phyloP scores from a whole-genome alignment of 1,140 invertebrate genomes.

The Tachypleus tridentatus region DNA sequence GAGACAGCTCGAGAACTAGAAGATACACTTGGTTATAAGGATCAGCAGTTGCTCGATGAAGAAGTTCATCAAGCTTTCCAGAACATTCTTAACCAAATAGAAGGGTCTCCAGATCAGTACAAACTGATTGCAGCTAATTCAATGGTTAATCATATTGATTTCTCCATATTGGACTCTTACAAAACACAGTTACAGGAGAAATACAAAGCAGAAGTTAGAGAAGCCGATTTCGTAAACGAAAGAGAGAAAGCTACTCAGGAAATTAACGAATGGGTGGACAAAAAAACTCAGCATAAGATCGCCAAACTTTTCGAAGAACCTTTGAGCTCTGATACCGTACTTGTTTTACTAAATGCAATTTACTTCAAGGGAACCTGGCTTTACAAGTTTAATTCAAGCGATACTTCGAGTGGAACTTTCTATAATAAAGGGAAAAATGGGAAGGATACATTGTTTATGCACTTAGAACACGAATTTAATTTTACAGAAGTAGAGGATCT shows the following conservation, averaged over 20 bases:
- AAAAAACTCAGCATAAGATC: conserved; percentile 26
- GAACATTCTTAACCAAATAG: neutral
- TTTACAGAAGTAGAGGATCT: conserved; percentile 46
- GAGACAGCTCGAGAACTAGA: conserved; percentile 16
- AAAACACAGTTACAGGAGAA: neutral
- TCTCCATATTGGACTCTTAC: neutral
- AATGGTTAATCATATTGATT: conserved; percentile 1
- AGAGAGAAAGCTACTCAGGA: neutral
- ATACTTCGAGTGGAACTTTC: conserved; percentile 20
- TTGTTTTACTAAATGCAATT: conserved; percentile 30
- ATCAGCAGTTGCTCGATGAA: neutral
- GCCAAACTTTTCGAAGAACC: conserved; percentile 32
- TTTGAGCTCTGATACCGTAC: conserved; percentile 19
- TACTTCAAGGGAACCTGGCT: conserved; percentile 30
- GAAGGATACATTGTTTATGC: conserved; percentile 60
- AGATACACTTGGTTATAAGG: conserved; percentile 27
- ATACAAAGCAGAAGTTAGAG: conserved; percentile 4
- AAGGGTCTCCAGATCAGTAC: neutral
- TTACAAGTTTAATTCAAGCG: conserved; percentile 13
- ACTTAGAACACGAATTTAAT: conserved; percentile 62
- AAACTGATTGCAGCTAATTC: conserved; percentile 9
- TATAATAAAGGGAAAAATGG: conserved; percentile 36
- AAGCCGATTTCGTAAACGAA: conserved; percentile 11
- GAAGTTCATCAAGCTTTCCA: conserved; percentile 1
- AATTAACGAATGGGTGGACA: conserved; percentile 24